A percentile compares a stretch with the other conserved stretches of the same genome.
Conservation (phyloP, 2,797 vertebrate genomes). For the Sebastes cheni region DNA sequence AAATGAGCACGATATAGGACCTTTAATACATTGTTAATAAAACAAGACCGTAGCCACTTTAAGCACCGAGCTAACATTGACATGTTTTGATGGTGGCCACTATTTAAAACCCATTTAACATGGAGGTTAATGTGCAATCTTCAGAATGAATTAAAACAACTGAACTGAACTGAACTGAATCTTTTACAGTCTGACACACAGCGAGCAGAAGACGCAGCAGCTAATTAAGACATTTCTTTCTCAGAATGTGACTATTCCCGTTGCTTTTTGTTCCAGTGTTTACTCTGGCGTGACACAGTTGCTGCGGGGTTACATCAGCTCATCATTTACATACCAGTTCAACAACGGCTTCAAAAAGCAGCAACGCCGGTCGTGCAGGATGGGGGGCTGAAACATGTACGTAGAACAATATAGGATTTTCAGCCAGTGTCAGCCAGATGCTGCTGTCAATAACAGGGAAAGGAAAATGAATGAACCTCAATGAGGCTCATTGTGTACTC, state of each 20-base stretch:
- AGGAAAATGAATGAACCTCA: background rate
- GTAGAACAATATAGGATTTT: background rate
- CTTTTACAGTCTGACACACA: too few species aligned
- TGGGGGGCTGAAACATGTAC: background rate
- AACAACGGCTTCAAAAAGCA: constrained; percentile 7
- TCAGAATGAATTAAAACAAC: too few species aligned
- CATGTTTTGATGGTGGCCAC: too few species aligned
- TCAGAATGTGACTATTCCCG: background rate
- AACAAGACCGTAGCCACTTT: background rate
- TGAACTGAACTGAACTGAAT: too few species aligned
- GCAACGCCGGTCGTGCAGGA: background rate
- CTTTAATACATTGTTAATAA: background rate
- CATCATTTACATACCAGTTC: background rate
- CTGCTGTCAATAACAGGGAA: background rate
- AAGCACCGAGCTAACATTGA: background rate
- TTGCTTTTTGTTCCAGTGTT: background rate
- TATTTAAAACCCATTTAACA: background rate
- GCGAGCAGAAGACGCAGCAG: too few species aligned
- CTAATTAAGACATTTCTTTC: too few species aligned
- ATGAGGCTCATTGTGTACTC: background rate
- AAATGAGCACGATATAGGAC: too few species aligned
- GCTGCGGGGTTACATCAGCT: background rate
- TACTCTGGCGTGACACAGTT: background rate
- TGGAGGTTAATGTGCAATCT: background rate
- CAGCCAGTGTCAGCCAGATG: background rate